phyloP scores from a whole-genome alignment of 2,113 vertebrate species.

The Ictidomys tridecemlineatus region DNA sequence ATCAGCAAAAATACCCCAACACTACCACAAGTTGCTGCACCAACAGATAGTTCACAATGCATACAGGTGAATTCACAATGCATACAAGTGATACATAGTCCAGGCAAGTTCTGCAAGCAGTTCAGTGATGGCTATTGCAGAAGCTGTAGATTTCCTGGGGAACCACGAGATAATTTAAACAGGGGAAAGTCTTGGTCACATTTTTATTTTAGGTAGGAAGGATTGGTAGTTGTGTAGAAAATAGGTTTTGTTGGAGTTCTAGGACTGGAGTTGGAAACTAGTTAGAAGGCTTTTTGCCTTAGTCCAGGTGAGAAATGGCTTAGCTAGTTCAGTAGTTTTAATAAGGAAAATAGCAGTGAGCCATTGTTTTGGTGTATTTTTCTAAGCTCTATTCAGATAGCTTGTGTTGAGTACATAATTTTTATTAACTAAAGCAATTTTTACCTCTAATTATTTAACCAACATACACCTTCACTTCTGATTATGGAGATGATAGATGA shows the following conservation, averaged over 20 bases:
- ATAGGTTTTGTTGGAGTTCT: constrained; percentile 43
- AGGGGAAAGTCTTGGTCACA: neutral
- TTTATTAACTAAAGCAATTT: constrained; percentile 41
- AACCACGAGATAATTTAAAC: constrained; percentile 31
- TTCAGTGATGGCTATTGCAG: too few relatives aligned
- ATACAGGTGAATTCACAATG: too few relatives aligned
- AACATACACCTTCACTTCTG: neutral
- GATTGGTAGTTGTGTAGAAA: neutral
- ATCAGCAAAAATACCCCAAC: too few relatives aligned
- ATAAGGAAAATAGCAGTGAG: neutral
- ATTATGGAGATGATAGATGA: neutral
- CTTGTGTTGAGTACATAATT: neutral
- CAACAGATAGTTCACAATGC: too few relatives aligned
- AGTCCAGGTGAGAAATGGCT: constrained; percentile 58
- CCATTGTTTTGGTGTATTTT: constrained; percentile 5
- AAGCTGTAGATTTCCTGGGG: constrained; percentile 67
- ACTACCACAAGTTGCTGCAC: too few relatives aligned
- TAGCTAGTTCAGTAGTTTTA: constrained; percentile 21
- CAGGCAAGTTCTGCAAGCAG: too few relatives aligned
- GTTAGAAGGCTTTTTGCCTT: constrained; percentile 61
- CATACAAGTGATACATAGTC: too few relatives aligned
- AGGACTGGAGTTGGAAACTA: constrained; percentile 39
- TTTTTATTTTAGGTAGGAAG: constrained; percentile 12
- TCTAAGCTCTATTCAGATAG: constrained; percentile 21
- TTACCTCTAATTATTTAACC: neutral